These are phyloP conservation scores for Gryllus longicercus DNA, from an alignment of 2,888 invertebrate genomes.

Conservation along the genomic window DNA sequence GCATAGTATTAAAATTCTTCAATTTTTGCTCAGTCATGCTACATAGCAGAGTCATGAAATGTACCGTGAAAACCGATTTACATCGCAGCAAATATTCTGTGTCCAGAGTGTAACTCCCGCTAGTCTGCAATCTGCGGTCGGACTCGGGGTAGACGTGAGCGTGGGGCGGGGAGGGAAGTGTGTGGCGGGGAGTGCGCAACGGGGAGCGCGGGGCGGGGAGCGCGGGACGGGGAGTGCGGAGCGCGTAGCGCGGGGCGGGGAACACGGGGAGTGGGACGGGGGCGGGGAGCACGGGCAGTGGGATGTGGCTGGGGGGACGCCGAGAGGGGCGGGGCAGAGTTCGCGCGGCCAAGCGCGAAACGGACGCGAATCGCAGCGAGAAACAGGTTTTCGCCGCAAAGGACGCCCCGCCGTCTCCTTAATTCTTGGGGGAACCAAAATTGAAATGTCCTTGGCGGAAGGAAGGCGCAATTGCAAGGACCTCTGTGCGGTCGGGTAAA, in stretches of 20 bases:
- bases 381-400: constrained; percentile 17
- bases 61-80: too few relatives aligned
- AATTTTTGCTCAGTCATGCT: too few relatives aligned
- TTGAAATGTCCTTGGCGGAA: too few relatives aligned
- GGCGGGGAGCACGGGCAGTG: neutral
- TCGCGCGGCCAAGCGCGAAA: neutral
- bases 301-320: neutral
- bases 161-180: neutral
- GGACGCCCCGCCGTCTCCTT: neutral
- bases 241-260: neutral
- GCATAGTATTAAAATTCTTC: too few relatives aligned
- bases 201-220: neutral
- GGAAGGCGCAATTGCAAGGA: too few relatives aligned
- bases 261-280: neutral
- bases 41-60: too few relatives aligned
- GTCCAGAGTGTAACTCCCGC: too few relatives aligned
- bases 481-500: too few relatives aligned
- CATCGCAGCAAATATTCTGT: too few relatives aligned
- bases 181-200: neutral
- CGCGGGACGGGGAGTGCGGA: neutral
- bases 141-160: too few relatives aligned
- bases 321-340: neutral
- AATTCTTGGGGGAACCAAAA: too few relatives aligned
- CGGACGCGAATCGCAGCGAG: neutral
- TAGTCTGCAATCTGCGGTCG: too few relatives aligned